Conservation (phyloP, 2,113 vertebrate species). For the Clarias batrachus region DNA sequence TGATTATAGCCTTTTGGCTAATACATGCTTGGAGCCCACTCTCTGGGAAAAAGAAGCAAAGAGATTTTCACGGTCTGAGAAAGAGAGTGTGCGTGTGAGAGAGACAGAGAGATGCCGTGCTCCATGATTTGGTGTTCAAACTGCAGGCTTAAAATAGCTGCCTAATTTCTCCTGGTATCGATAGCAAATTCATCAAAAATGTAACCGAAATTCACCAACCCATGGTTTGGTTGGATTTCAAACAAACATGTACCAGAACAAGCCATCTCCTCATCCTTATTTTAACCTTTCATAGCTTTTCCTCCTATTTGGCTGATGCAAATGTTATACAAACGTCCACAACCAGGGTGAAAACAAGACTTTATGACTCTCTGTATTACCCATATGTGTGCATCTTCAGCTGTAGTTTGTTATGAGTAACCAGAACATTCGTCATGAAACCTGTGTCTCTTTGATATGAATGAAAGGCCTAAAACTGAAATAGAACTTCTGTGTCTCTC, state of each 20-base stretch:
- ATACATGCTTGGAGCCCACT: slow-evolving; percentile 9
- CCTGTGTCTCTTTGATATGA: background rate
- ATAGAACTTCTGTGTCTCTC: background rate
- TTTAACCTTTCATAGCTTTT: background rate
- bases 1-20: slow-evolving; percentile 16
- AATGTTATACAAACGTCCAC: background rate
- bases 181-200: background rate
- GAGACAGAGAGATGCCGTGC: background rate
- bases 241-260: background rate
- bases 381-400: background rate
- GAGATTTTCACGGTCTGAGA: background rate
- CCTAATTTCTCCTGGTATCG: background rate
- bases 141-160: background rate
- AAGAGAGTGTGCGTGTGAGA: background rate
- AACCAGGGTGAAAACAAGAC: background rate
- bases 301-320: background rate
- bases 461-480: background rate
- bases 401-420: background rate
- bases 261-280: background rate
- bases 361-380: background rate
- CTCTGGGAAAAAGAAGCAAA: background rate
- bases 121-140: background rate
- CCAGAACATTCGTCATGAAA: background rate
- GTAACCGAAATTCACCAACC: background rate
- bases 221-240: background rate